Evolutionary conservation across 2,888 invertebrate species (phyloP).

Genomic region (Apoda limacodes): DNA sequence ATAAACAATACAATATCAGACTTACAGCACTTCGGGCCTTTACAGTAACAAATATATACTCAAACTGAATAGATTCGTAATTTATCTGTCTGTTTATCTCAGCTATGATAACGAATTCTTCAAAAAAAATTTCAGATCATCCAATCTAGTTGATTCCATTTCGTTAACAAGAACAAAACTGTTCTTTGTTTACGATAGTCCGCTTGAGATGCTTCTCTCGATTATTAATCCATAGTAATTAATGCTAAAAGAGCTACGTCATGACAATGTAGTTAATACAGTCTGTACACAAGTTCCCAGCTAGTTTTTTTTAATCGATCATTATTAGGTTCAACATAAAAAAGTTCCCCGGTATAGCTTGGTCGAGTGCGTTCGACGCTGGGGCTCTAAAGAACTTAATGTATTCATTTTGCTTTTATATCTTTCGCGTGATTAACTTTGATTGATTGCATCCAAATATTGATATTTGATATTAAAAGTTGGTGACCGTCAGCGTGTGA

Average conservation of each 20-base stretch:
- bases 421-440: slow-evolving; percentile 68
- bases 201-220: too few species aligned
- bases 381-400: slow-evolving; percentile 51
- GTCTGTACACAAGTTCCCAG: slow-evolving; percentile 42
- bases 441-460: slow-evolving; percentile 68
- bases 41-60: too few species aligned
- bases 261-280: slow-evolving; percentile 49
- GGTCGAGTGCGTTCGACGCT: slow-evolving; percentile 46
- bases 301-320: slow-evolving; percentile 52
- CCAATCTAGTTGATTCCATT: too few species aligned
- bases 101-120: too few species aligned
- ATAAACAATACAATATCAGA: too few species aligned
- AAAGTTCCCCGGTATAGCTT: slow-evolving; percentile 34
- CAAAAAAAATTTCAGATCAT: too few species aligned
- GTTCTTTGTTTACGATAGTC: too few species aligned
- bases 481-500: slow-evolving; percentile 28
- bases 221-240: slow-evolving; percentile 42
- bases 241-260: slow-evolving; percentile 55
- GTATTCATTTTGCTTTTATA: slow-evolving; percentile 65
- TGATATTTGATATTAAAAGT: slow-evolving; percentile 58
- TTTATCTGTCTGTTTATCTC: too few species aligned
- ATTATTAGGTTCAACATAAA: slow-evolving; percentile 50
- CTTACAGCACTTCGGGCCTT: too few species aligned
- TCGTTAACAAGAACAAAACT: too few species aligned
- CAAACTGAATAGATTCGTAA: too few species aligned